A percentile compares a stretch with the other conserved stretches of the same genome.
These are phyloP conservation scores for Liodrosophila aerea DNA, from an alignment of 2,888 invertebrate species.

Conservation along the genomic window DNA sequence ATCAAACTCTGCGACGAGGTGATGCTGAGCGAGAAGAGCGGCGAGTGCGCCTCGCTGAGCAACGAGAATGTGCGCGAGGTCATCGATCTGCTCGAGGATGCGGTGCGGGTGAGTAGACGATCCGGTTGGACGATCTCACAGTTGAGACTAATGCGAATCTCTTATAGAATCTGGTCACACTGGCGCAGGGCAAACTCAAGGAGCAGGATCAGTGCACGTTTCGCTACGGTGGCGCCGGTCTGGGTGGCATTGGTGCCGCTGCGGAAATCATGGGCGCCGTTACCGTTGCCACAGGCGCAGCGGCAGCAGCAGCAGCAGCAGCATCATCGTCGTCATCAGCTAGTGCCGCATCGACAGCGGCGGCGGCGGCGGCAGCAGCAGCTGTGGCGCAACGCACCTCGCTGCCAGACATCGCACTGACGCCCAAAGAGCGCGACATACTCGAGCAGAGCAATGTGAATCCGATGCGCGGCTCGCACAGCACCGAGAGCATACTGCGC, in stretches of 20 bases:
- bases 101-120: constrained; percentile 85
- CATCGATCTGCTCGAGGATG: constrained; percentile 88
- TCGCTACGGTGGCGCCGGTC: constrained; percentile 65
- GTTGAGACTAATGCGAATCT: neutral
- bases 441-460: constrained; percentile 83
- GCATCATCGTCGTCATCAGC: no score
- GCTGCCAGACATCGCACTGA: constrained; percentile 91
- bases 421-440: constrained; percentile 85
- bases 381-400: constrained; percentile 86
- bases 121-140: neutral
- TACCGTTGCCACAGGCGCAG: constrained; percentile 39
- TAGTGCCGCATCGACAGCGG: neutral
- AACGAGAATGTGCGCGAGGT: constrained; percentile 87
- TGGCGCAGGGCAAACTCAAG: constrained; percentile 92
- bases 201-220: constrained; percentile 83
- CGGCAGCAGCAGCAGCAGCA: constrained; percentile 22
- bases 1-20: constrained; percentile 95
- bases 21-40: constrained; percentile 86
- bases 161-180: constrained; percentile 87
- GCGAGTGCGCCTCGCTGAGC: constrained; percentile 83
- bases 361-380: constrained; percentile 28
- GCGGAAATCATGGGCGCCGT: constrained; percentile 67
- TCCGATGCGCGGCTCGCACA: constrained; percentile 89
- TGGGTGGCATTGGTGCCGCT: constrained; percentile 66
- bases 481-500: constrained; percentile 90